Percentiles rank a stretch among this genome's conserved stretches.
Conservation (phyloP, 2,797 vertebrate genomes). For the Gallinago solitaria region DNA sequence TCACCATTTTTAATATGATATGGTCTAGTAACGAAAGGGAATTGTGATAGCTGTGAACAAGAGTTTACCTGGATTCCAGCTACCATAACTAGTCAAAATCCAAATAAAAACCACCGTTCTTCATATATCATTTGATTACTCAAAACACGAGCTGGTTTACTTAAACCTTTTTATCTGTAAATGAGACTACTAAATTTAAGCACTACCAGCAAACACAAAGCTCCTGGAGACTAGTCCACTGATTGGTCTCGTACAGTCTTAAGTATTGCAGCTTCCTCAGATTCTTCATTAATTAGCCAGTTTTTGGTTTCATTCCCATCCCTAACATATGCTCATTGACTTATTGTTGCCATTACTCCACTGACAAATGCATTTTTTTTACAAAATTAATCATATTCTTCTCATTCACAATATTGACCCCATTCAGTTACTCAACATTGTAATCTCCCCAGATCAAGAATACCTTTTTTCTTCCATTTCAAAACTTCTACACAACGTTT, state of each 20-base stretch:
- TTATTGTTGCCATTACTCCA: background rate
- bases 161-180: background rate
- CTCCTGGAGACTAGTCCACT: background rate
- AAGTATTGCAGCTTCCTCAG: background rate
- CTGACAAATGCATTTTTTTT: background rate
- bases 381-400: background rate
- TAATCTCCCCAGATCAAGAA: background rate
- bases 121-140: background rate
- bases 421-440: background rate
- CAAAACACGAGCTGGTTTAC: background rate
- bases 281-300: background rate
- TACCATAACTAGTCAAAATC: background rate
- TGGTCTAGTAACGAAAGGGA: background rate
- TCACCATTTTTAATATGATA: background rate
- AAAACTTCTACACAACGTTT: background rate
- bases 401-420: background rate
- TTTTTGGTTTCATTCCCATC: constrained; percentile 34
- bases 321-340: constrained; percentile 38
- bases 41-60: background rate
- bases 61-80: background rate
- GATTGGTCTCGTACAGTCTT: fast-evolving
- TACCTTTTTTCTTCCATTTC: fast-evolving
- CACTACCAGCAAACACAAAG: background rate
- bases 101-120: background rate
- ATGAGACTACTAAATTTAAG: background rate